Conservation (phyloP, 2,888 invertebrate species). For the Rhodophaea formosa region DNA sequence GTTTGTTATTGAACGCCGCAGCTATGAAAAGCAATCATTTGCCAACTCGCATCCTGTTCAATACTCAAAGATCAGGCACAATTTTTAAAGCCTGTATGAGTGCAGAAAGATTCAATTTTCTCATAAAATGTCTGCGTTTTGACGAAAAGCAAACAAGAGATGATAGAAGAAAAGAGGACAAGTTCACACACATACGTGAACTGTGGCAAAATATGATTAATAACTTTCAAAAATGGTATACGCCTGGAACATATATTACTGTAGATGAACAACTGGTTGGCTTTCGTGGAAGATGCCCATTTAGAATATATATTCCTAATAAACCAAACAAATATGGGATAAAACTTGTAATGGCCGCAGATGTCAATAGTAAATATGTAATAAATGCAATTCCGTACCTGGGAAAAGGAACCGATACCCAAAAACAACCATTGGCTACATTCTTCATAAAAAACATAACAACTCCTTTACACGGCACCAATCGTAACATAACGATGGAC, state of each 20-base stretch:
- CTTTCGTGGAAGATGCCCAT: conserved; percentile 1
- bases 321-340: conserved; percentile 27
- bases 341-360: conserved; percentile 24
- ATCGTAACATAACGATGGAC: conserved; percentile 28
- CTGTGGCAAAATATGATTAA: conserved; percentile 1
- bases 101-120: conserved; percentile 7
- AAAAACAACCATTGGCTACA: background rate
- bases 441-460: background rate
- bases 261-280: background rate
- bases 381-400: background rate
- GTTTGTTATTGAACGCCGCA: background rate
- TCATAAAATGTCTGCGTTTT: conserved; percentile 6
- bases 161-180: background rate
- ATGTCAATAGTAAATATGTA: conserved; percentile 22
- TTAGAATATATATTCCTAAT: conserved; percentile 28
- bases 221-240: background rate
- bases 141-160: conserved; percentile 1
- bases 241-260: no score
- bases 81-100: conserved; percentile 1
- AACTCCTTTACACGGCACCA: conserved; percentile 23
- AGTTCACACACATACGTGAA: conserved; percentile 5
- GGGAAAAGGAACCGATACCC: background rate
- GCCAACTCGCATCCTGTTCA: background rate
- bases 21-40: conserved; percentile 7
- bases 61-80: background rate